These are phyloP conservation scores for Pteronotus mesoamericanus DNA, from an alignment of 2,797 vertebrate species.

Conservation along the genomic window DNA sequence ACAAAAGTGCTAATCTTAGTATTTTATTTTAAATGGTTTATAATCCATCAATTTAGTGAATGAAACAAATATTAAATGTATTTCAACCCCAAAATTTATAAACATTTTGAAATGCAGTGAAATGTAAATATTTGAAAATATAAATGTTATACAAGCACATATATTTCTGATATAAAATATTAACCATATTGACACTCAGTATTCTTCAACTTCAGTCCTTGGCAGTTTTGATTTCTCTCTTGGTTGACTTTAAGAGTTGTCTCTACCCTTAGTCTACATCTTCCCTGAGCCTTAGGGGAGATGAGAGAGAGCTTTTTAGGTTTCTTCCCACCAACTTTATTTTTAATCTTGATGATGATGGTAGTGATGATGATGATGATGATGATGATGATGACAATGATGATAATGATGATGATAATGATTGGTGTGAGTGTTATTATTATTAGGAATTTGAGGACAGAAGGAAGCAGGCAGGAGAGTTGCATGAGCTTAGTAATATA, in stretches of 20 bases:
- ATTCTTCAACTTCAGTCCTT: background rate
- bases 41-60: background rate
- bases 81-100: background rate
- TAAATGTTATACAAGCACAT: background rate
- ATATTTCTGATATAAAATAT: constrained; percentile 8
- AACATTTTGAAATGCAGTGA: background rate
- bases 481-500: background rate
- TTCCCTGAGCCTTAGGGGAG: background rate
- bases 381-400: background rate
- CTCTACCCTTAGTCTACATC: background rate
- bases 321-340: background rate
- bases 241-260: background rate
- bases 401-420: background rate
- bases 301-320: background rate
- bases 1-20: background rate
- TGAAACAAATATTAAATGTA: background rate
- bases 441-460: background rate
- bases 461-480: background rate
- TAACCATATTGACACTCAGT: background rate
- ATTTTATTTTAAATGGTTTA: background rate
- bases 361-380: background rate
- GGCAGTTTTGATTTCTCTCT: background rate
- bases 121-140: background rate
- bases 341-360: background rate
- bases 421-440: background rate